Conservation (phyloP, 2,888 invertebrate species). For the Microctonus aethiopoides region DNA sequence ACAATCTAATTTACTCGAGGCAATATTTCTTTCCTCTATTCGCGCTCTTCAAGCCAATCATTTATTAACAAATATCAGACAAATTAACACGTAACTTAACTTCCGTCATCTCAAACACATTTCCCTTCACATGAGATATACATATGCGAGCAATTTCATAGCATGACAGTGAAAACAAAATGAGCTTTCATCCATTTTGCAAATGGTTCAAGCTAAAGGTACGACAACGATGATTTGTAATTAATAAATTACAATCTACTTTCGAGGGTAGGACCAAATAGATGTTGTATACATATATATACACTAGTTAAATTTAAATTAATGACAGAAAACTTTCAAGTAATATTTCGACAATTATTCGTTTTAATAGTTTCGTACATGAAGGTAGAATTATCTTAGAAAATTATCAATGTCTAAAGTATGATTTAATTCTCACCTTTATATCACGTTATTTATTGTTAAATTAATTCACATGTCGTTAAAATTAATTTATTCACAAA, state of each 20-base stretch:
- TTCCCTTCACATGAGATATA: no score
- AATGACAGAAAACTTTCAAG: neutral
- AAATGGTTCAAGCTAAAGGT: neutral
- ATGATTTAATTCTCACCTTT: neutral
- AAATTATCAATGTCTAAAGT: neutral
- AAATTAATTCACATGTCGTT: neutral
- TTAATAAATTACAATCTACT: neutral
- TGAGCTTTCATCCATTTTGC: neutral
- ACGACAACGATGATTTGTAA: conserved; percentile 1
- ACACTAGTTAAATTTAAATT: neutral
- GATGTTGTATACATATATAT: no score
- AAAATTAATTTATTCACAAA: neutral
- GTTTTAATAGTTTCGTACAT: neutral
- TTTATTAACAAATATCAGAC: neutral
- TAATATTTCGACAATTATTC: neutral
- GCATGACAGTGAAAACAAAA: neutral
- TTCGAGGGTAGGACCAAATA: neutral
- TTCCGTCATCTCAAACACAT: neutral
- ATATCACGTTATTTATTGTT: neutral
- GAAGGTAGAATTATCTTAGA: neutral
- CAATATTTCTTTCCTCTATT: conserved; percentile 30
- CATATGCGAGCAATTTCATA: neutral
- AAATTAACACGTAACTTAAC: neutral
- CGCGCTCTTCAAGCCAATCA: no score
- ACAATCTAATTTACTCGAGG: conserved; percentile 32